Evolutionary conservation across 1,140 invertebrate genomes (phyloP).

Genomic region (Bilobella aurantiaca): DNA sequence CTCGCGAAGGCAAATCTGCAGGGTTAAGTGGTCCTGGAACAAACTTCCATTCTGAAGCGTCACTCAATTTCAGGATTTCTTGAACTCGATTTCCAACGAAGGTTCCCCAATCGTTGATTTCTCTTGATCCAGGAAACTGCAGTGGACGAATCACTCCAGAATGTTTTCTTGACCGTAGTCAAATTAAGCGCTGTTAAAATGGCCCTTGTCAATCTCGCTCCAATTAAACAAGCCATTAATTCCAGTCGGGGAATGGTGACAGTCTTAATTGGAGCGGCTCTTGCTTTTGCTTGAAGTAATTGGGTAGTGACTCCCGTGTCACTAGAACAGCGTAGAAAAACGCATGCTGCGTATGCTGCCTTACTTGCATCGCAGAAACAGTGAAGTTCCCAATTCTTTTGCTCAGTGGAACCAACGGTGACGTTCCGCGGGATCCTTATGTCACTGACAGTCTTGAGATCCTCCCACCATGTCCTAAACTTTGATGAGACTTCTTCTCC

Average conservation of each 20-base stretch:
- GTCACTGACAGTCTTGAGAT: slow-evolving; percentile 6
- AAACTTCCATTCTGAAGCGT: slow-evolving; percentile 9
- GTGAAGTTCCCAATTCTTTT: slow-evolving; percentile 13
- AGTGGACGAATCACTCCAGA: slow-evolving; percentile 37
- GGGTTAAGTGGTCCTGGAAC: slow-evolving; percentile 13
- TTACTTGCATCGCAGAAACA: slow-evolving; percentile 27
- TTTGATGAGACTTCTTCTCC: not conserved
- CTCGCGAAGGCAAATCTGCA: slow-evolving; percentile 17
- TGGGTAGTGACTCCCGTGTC: slow-evolving; percentile 13
- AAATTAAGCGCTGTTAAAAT: slow-evolving; percentile 3
- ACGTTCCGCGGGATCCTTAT: not conserved
- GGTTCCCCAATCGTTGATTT: slow-evolving; percentile 22
- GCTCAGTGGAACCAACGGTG: not conserved
- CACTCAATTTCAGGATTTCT: slow-evolving; percentile 19
- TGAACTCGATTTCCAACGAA: slow-evolving; percentile 30
- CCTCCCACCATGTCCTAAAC: slow-evolving; percentile 6
- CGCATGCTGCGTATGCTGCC: slow-evolving; percentile 18
- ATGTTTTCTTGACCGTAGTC: too few species aligned
- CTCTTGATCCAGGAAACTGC: slow-evolving; percentile 36
- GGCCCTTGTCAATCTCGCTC: slow-evolving; percentile 4
- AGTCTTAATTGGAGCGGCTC: slow-evolving; percentile 37
- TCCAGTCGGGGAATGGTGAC: slow-evolving; percentile 38
- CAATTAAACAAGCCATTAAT: slow-evolving; percentile 15
- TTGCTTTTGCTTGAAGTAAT: slow-evolving; percentile 37
- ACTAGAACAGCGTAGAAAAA: slow-evolving; percentile 15